Evolutionary conservation across 2,888 invertebrate genomes (phyloP).

Genomic region (Antheraea yamamai): DNA sequence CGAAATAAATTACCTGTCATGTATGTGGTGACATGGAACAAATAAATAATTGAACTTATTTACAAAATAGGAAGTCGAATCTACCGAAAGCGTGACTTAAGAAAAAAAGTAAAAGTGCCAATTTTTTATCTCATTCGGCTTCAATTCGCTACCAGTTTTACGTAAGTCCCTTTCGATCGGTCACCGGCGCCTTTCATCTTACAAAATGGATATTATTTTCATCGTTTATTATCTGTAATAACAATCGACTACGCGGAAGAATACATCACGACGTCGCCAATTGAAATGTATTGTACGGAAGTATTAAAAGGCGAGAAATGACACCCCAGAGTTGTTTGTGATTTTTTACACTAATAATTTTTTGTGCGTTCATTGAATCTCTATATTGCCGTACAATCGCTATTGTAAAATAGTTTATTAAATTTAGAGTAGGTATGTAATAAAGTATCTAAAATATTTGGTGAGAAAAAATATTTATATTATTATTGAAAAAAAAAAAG

Average conservation of each 20-base stretch:
- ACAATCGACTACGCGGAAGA: slow-evolving; percentile 24
- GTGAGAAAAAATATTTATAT: too few species aligned
- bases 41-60: slow-evolving; percentile 9
- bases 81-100: slow-evolving; percentile 50
- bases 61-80: slow-evolving; percentile 35
- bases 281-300: slow-evolving; percentile 23
- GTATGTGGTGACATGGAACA: neutral
- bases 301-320: slow-evolving; percentile 21
- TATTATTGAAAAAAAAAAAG: too few species aligned
- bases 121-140: slow-evolving; percentile 47
- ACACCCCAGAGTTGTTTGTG: neutral
- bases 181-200: slow-evolving; percentile 18
- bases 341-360: neutral
- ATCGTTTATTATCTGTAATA: slow-evolving; percentile 19
- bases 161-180: slow-evolving; percentile 52
- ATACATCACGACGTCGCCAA: slow-evolving; percentile 22
- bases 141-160: slow-evolving; percentile 59
- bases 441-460: too few species aligned
- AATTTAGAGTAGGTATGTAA: neutral
- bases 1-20: neutral
- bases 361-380: too few species aligned
- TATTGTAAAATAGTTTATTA: neutral
- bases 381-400: neutral
- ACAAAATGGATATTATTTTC: slow-evolving; percentile 18
- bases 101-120: slow-evolving; percentile 73